A percentile compares a stretch with the other conserved stretches of the same genome.
phyloP scores from a whole-genome alignment of 2,888 invertebrate genomes.

The Drepana falcataria region DNA sequence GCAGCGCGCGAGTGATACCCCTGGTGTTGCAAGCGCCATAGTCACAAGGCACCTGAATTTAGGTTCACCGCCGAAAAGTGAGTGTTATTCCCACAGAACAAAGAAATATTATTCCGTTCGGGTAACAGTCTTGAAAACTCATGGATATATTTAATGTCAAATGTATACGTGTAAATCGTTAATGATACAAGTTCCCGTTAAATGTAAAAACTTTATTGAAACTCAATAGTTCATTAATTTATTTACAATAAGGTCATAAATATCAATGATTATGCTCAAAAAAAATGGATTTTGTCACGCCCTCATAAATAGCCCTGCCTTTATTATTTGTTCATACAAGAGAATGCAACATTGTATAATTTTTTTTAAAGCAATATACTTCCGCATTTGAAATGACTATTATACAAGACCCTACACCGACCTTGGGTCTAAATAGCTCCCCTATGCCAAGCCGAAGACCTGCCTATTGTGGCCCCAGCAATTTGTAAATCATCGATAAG shows the following conservation, averaged over 20 bases:
- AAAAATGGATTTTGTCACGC: constrained; percentile 16
- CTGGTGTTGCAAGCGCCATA: too few relatives aligned
- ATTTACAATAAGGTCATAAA: background rate
- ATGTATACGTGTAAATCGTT: background rate
- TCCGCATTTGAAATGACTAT: constrained; percentile 20
- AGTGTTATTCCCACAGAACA: too few relatives aligned
- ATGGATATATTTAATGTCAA: too few relatives aligned
- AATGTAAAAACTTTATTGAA: background rate
- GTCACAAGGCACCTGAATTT: too few relatives aligned
- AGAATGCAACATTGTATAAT: constrained; percentile 17
- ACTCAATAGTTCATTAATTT: background rate
- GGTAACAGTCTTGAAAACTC: too few relatives aligned
- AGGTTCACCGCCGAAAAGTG: too few relatives aligned
- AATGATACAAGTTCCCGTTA: background rate
- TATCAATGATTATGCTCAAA: constrained; percentile 7
- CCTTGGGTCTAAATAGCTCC: constrained; percentile 34
- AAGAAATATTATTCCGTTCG: too few relatives aligned
- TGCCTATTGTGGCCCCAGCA: constrained; percentile 41
- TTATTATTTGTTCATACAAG: constrained; percentile 4
- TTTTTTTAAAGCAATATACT: constrained; percentile 10
- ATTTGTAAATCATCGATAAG: constrained; percentile 56
- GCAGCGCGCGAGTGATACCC: too few relatives aligned
- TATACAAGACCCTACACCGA: constrained; percentile 14
- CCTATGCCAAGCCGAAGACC: constrained; percentile 30
- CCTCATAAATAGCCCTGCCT: constrained; percentile 25